Percentiles rank a stretch among this genome's conserved stretches.
phyloP scores from a whole-genome alignment of 1,140 invertebrate genomes.

The Diorhabda elongata region DNA sequence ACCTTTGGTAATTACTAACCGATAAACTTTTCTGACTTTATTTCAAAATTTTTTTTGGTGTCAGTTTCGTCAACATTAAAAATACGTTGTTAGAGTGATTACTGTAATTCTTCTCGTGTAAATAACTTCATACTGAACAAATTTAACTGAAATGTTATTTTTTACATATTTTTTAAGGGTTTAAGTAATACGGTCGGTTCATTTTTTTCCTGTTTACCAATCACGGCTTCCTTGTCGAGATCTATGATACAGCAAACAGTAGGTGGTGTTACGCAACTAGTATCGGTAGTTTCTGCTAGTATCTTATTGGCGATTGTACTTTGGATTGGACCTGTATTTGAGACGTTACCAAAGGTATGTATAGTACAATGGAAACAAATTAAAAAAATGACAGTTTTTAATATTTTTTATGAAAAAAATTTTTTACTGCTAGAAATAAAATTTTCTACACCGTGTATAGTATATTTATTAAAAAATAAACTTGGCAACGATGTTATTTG shows the following conservation, averaged over 20 bases:
- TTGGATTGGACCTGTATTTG: slow-evolving; percentile 82
- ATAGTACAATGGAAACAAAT: slow-evolving; percentile 1
- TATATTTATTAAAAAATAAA: no score
- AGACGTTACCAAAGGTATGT: slow-evolving; percentile 70
- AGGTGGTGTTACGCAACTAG: slow-evolving; percentile 75
- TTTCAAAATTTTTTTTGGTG: no score
- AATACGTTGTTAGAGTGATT: no score
- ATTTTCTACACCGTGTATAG: no score
- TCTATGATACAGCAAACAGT: slow-evolving; percentile 78
- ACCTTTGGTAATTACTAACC: no score
- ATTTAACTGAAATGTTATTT: neutral
- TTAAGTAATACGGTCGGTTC: slow-evolving; percentile 74
- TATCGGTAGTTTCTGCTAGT: slow-evolving; percentile 66
- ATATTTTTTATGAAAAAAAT: no score
- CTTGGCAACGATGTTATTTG: no score
- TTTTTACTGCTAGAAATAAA: no score
- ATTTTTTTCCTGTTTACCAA: slow-evolving; percentile 81
- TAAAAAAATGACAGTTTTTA: neutral
- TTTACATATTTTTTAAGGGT: slow-evolving; percentile 52
- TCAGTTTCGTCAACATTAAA: no score
- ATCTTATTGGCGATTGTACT: slow-evolving; percentile 72
- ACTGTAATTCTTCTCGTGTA: no score
- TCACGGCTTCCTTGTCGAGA: slow-evolving; percentile 77
- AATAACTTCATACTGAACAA: no score
- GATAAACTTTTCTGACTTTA: no score